Evolutionary conservation across 2,888 invertebrate species (phyloP).

Genomic region (Silvanus unidentatus): DNA sequence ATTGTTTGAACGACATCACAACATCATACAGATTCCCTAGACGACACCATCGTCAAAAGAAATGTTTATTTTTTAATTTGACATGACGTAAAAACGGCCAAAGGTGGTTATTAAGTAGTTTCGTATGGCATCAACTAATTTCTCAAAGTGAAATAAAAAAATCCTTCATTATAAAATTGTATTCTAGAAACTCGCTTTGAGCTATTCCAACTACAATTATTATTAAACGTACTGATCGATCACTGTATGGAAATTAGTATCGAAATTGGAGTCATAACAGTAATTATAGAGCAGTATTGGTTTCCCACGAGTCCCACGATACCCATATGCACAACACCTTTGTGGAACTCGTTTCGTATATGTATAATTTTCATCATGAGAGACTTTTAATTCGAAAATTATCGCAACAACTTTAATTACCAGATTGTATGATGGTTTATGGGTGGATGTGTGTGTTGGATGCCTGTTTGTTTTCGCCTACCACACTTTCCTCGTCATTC

Average conservation of each 20-base stretch:
- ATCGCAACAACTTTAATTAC: too few relatives aligned
- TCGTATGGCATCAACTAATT: conserved; percentile 16
- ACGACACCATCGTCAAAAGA: conserved; percentile 19
- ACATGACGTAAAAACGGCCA: conserved; percentile 21
- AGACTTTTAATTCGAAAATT: conserved; percentile 1
- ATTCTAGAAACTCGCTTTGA: conserved; percentile 6
- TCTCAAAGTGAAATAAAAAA: conserved; percentile 11
- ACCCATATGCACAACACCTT: not conserved
- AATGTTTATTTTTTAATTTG: conserved; percentile 32
- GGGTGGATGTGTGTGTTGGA: too few relatives aligned
- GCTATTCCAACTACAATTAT: conserved; percentile 16
- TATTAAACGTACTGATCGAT: conserved; percentile 31
- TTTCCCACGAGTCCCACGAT: conserved; percentile 12
- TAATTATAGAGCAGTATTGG: conserved; percentile 33
- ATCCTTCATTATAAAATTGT: not conserved
- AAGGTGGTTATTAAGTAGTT: conserved; percentile 25
- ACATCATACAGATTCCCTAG: not conserved
- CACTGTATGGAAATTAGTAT: conserved; percentile 31
- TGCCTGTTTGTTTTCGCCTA: too few relatives aligned
- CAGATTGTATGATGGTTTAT: too few relatives aligned
- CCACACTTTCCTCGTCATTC: too few relatives aligned
- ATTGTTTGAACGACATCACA: conserved; percentile 30
- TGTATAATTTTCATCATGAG: not conserved
- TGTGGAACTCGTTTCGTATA: not conserved
- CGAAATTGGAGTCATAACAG: conserved; percentile 33